Percentiles rank a stretch among this genome's conserved stretches.
Conservation (phyloP, 2,113 vertebrate species). For the Irena cyanogastra region DNA sequence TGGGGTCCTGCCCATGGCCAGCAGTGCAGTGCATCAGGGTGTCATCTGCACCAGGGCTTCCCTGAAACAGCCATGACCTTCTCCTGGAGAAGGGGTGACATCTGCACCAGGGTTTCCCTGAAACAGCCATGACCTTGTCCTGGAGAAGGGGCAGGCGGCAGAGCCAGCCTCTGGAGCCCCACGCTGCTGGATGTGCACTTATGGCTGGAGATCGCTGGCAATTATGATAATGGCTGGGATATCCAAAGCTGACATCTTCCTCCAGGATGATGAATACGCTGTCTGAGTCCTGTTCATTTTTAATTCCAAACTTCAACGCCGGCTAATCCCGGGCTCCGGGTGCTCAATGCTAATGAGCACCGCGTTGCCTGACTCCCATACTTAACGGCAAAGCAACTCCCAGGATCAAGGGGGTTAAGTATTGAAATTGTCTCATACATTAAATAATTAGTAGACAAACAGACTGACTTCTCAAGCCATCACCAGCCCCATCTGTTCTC, state of each 20-base stretch:
- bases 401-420: conserved; percentile 61
- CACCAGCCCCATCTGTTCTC: conserved; percentile 21
- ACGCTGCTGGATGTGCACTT: background rate
- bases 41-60: background rate
- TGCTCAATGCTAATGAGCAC: conserved; percentile 38
- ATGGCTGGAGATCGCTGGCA: background rate
- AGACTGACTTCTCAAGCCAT: conserved; percentile 53
- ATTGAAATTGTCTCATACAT: conserved; percentile 48
- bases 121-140: background rate
- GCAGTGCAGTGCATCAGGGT: background rate
- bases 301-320: conserved; percentile 19
- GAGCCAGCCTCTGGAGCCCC: background rate
- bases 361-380: background rate
- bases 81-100: background rate
- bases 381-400: conserved; percentile 3
- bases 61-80: background rate
- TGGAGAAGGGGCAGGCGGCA: background rate
- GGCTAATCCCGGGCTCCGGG: background rate
- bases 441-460: conserved; percentile 65
- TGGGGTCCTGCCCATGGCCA: accelerated
- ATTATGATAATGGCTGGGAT: conserved; percentile 31
- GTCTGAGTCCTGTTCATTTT: conserved; percentile 51
- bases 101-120: background rate
- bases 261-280: conserved; percentile 41
- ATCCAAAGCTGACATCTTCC: conserved; percentile 29